Conservation (phyloP, 2,888 invertebrate species). For the Alloplasta piceator region DNA sequence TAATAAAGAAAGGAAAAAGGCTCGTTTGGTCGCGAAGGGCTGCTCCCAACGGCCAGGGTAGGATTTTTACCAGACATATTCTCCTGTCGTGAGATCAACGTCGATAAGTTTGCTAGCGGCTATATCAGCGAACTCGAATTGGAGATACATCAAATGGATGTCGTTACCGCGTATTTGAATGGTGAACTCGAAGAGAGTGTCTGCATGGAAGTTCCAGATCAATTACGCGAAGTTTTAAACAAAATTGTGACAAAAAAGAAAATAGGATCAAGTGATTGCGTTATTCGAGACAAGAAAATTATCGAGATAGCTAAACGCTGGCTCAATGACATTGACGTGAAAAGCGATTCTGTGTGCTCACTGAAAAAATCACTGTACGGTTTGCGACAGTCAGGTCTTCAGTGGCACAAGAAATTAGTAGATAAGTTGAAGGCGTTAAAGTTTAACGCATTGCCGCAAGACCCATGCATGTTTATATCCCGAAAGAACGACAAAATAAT, state of each 20-base stretch:
- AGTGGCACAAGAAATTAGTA: slow-evolving; percentile 54
- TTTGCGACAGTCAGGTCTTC: slow-evolving; percentile 50
- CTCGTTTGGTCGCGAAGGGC: slow-evolving; percentile 53
- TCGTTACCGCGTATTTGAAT: slow-evolving; percentile 58
- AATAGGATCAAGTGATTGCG: slow-evolving; percentile 1
- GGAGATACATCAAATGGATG: slow-evolving; percentile 59
- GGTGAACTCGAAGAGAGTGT: slow-evolving; percentile 47
- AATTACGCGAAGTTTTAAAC: slow-evolving; percentile 29
- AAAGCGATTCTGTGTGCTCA: slow-evolving; percentile 46
- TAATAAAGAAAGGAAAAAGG: slow-evolving; percentile 38
- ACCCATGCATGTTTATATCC: slow-evolving; percentile 54
- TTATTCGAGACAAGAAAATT: slow-evolving; percentile 12
- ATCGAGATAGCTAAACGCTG: slow-evolving; percentile 35
- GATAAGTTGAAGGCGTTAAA: slow-evolving; percentile 21
- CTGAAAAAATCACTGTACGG: slow-evolving; percentile 56
- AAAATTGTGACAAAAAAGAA: slow-evolving; percentile 31
- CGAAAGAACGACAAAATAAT: slow-evolving; percentile 7
- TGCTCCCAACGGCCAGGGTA: slow-evolving; percentile 51
- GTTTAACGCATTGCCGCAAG: slow-evolving; percentile 35
- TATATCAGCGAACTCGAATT: slow-evolving; percentile 38
- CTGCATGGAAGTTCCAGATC: slow-evolving; percentile 54
- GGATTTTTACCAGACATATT: slow-evolving; percentile 49
- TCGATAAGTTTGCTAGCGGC: slow-evolving; percentile 50
- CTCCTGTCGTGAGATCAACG: slow-evolving; percentile 50
- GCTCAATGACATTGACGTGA: neutral